These are phyloP conservation scores for Amia ocellicauda DNA, from an alignment of 2,113 vertebrate genomes.

Conservation along the genomic window DNA sequence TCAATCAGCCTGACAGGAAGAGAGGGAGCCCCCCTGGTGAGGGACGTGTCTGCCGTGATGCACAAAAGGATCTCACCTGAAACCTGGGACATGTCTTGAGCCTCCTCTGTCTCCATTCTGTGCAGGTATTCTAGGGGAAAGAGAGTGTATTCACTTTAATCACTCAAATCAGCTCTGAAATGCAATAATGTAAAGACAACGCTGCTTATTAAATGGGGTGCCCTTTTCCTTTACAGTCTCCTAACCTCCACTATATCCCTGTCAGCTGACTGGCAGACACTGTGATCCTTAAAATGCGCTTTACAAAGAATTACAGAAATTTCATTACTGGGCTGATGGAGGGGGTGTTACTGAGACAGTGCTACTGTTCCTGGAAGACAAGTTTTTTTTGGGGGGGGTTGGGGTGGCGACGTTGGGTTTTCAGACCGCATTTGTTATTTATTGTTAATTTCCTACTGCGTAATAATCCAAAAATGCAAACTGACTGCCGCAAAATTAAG, in stretches of 20 bases:
- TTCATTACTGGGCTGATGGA: constrained; percentile 81
- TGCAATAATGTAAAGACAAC: constrained; percentile 51
- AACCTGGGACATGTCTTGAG: constrained; percentile 94
- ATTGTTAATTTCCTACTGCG: constrained; percentile 99
- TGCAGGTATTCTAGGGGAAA: constrained; percentile 80
- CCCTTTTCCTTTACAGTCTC: constrained; percentile 66
- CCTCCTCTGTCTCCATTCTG: constrained; percentile 95
- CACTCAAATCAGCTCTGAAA: constrained; percentile 50
- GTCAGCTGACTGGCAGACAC: constrained; percentile 75
- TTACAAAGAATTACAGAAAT: constrained; percentile 97
- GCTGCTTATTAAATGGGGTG: constrained; percentile 51
- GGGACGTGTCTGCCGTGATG: background rate
- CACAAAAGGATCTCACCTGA: constrained; percentile 80
- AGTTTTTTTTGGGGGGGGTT: constrained; percentile 35
- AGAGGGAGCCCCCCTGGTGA: too few relatives aligned
- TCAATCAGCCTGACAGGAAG: too few relatives aligned
- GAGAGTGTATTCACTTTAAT: constrained; percentile 62
- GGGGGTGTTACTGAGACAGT: background rate
- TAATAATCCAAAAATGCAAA: constrained; percentile 99
- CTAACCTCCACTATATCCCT: constrained; percentile 67
- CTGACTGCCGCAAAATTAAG: constrained; percentile 99
- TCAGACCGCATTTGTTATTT: constrained; percentile 99
- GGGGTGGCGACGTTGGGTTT: constrained; percentile 46
- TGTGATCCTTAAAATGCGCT: constrained; percentile 84
- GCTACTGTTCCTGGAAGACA: too few relatives aligned